A percentile compares a stretch with the other conserved stretches of the same genome.
Evolutionary conservation across 2,797 vertebrate species (phyloP).

Genomic region (Sebastes minor): DNA sequence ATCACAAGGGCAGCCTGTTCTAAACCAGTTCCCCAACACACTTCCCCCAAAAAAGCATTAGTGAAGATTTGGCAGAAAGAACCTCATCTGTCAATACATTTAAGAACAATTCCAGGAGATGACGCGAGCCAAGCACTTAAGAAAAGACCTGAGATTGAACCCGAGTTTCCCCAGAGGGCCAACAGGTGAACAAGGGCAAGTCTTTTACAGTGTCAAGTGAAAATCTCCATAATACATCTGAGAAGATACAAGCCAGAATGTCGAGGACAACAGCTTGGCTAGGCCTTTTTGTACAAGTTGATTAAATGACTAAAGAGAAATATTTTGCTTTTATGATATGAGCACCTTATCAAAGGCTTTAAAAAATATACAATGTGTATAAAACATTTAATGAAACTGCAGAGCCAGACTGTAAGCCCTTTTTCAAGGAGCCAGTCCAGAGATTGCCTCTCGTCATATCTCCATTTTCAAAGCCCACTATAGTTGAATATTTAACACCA

Average conservation of each 20-base stretch:
- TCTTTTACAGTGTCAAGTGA: slow-evolving; percentile 44
- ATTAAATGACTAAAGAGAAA: slow-evolving; percentile 66
- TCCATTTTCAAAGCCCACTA: slow-evolving; percentile 57
- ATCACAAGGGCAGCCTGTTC: slow-evolving; percentile 44
- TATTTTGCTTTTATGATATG: slow-evolving; percentile 69
- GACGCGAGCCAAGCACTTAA: slow-evolving; percentile 60
- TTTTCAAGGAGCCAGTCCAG: slow-evolving; percentile 65
- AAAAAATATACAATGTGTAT: slow-evolving; percentile 83
- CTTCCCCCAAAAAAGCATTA: slow-evolving; percentile 45
- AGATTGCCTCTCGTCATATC: slow-evolving; percentile 52
- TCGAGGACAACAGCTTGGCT: slow-evolving; percentile 40
- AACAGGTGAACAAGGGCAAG: slow-evolving; percentile 53
- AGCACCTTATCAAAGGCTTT: slow-evolving; percentile 77
- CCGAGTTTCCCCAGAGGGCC: slow-evolving; percentile 46
- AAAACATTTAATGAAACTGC: slow-evolving; percentile 81
- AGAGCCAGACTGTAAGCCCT: slow-evolving; percentile 61
- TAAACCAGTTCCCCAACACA: slow-evolving; percentile 15
- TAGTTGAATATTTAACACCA: slow-evolving; percentile 71
- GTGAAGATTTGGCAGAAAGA: slow-evolving; percentile 66
- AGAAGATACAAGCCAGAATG: slow-evolving; percentile 49
- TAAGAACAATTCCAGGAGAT: slow-evolving; percentile 66
- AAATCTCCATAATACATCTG: slow-evolving; percentile 45
- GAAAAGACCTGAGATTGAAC: slow-evolving; percentile 66
- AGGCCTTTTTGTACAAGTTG: slow-evolving; percentile 59
- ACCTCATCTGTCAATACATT: slow-evolving; percentile 50